Evolutionary conservation across 2,113 vertebrate genomes (phyloP).

Genomic region (Cranoglanis bouderius): DNA sequence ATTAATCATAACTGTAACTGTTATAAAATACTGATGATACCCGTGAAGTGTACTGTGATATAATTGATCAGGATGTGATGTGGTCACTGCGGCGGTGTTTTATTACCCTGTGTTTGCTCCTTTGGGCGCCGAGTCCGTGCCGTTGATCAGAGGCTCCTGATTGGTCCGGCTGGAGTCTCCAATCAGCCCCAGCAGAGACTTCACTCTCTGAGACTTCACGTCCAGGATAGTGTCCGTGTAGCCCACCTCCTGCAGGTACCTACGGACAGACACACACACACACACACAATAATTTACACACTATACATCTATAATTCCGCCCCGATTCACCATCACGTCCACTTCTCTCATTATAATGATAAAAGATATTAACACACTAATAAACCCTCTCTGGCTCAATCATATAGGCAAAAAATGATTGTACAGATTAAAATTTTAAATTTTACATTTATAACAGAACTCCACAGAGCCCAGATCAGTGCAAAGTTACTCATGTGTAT

Average conservation of each 20-base stretch:
- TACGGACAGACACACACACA: slow-evolving; percentile 57
- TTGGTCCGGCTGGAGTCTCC: slow-evolving; percentile 80
- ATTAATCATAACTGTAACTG: background rate
- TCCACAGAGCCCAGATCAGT: background rate
- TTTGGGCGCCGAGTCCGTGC: slow-evolving; percentile 78
- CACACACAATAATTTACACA: background rate
- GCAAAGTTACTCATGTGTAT: background rate
- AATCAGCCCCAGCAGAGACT: slow-evolving; percentile 84
- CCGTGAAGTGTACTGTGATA: background rate
- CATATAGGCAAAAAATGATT: too few relatives aligned
- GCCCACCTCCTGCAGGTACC: slow-evolving; percentile 96
- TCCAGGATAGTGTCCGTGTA: slow-evolving; percentile 94
- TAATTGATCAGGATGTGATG: background rate
- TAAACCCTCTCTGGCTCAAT: background rate
- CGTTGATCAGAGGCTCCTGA: slow-evolving; percentile 88
- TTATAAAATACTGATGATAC: background rate
- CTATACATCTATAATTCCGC: background rate
- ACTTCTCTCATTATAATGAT: too few relatives aligned
- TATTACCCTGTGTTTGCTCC: slow-evolving; percentile 60
- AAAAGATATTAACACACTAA: background rate
- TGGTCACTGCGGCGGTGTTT: background rate
- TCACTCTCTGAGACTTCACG: slow-evolving; percentile 91
- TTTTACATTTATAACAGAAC: too few relatives aligned
- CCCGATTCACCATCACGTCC: background rate
- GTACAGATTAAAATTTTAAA: too few relatives aligned